Evolutionary conservation across 1,140 invertebrate species (phyloP).

Genomic region (Leptoteleia sp.): DNA sequence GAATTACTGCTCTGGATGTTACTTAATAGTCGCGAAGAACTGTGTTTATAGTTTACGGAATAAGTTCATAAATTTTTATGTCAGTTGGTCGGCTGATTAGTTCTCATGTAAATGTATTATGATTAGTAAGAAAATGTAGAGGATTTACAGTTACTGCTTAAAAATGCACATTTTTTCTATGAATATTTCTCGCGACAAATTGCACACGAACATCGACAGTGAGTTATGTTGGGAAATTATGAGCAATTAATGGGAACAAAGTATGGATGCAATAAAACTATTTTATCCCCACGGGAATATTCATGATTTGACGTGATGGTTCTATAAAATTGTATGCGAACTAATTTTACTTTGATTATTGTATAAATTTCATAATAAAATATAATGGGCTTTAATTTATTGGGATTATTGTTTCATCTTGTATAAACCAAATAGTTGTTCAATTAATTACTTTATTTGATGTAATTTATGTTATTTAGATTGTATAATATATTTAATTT

Average conservation of each 20-base stretch:
- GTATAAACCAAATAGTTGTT: too few relatives aligned
- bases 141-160: conserved; percentile 41
- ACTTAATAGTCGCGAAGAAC: neutral
- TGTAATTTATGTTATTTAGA: too few relatives aligned
- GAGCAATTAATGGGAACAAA: conserved; percentile 34
- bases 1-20: too few relatives aligned
- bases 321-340: conserved; percentile 25
- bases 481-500: too few relatives aligned
- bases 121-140: conserved; percentile 13
- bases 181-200: conserved; percentile 53
- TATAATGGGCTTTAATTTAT: too few relatives aligned
- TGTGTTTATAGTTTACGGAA: conserved; percentile 7
- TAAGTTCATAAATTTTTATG: conserved; percentile 40
- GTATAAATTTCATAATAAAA: too few relatives aligned
- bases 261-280: conserved; percentile 25
- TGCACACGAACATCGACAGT: conserved; percentile 22
- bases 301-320: conserved; percentile 19
- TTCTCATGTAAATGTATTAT: conserved; percentile 37
- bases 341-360: neutral
- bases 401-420: too few relatives aligned
- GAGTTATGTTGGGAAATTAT: conserved; percentile 32
- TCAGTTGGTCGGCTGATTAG: conserved; percentile 46
- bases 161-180: conserved; percentile 32
- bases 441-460: too few relatives aligned
- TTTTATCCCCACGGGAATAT: conserved; percentile 27